Conservation (phyloP, 2,113 vertebrate species). For the Myxocyprinus asiaticus region DNA sequence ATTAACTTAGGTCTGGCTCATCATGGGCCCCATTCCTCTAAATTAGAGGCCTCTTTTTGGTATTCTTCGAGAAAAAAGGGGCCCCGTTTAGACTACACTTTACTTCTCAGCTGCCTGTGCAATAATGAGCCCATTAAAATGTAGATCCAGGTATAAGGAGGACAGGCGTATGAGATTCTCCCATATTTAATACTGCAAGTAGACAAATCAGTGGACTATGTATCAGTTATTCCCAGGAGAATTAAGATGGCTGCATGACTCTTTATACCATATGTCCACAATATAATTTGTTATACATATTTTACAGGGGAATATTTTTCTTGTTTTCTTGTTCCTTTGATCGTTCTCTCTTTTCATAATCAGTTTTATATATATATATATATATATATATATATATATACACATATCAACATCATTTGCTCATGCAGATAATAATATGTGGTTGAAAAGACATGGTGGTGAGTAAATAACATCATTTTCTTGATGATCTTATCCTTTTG, state of each 20-base stretch:
- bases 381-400: too few species aligned
- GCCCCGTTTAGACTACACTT: conserved; percentile 49
- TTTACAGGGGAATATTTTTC: too few species aligned
- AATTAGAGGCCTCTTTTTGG: not conserved
- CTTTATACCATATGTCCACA: conserved; percentile 7
- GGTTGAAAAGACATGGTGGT: too few species aligned
- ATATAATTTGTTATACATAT: not conserved
- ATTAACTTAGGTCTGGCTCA: conserved; percentile 55
- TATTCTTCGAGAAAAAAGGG: conserved; percentile 23
- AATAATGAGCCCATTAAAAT: conserved; percentile 74
- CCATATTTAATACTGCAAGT: conserved; percentile 65
- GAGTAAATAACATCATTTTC: too few species aligned
- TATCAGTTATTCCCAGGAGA: conserved; percentile 9
- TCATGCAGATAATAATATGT: too few species aligned
- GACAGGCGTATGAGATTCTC: conserved; percentile 61
- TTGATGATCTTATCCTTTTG: too few species aligned
- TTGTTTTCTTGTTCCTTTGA: not conserved
- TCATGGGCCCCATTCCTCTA: too few species aligned
- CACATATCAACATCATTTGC: too few species aligned
- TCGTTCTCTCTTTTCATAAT: not conserved
- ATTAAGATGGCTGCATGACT: too few species aligned
- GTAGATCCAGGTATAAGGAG: conserved; percentile 71
- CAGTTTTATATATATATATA: too few species aligned
- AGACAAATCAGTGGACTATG: conserved; percentile 58
- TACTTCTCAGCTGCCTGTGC: conserved; percentile 49